phyloP scores from a whole-genome alignment of 2,797 vertebrate species.

The Labeo calbasu region DNA sequence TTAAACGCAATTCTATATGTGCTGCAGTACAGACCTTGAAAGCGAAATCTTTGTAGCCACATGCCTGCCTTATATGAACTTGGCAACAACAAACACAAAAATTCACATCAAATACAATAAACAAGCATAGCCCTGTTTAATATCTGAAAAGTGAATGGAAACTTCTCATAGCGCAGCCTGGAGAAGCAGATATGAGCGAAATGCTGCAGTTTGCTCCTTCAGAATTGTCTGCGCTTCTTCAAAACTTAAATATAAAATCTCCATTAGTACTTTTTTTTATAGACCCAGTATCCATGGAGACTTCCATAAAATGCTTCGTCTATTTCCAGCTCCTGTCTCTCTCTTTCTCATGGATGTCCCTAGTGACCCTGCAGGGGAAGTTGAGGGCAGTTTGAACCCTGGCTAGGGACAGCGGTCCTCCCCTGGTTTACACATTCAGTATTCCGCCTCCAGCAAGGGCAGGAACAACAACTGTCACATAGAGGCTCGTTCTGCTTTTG shows the following conservation, averaged over 20 bases:
- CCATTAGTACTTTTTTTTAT: conserved; percentile 23
- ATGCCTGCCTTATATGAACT: neutral
- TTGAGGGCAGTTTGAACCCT: conserved; percentile 38
- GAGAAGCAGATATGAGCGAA: neutral
- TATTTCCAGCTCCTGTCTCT: conserved; percentile 14
- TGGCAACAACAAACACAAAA: neutral
- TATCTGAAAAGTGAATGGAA: neutral
- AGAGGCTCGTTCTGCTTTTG: conserved; percentile 8
- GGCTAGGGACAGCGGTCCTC: conserved; percentile 32
- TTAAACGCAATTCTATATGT: conserved; percentile 32
- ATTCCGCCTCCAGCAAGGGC: conserved; percentile 39
- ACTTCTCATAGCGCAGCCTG: neutral
- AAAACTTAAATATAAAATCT: conserved; percentile 47
- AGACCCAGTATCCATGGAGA: conserved; percentile 53
- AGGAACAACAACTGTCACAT: conserved; percentile 43
- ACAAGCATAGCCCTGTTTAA: neutral
- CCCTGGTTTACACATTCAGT: conserved; percentile 35
- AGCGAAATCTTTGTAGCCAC: conserved; percentile 1
- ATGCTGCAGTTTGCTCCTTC: conserved; percentile 18
- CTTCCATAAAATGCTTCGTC: conserved; percentile 17
- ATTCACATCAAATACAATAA: neutral
- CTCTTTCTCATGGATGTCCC: conserved; percentile 32
- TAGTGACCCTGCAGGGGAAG: conserved; percentile 44
- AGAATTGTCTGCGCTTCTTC: conserved; percentile 27
- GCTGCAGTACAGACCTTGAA: conserved; percentile 49